Percentiles rank a stretch among this genome's conserved stretches.
Evolutionary conservation across 2,888 invertebrate species (phyloP).

Genomic region (Mythimna ferrago): DNA sequence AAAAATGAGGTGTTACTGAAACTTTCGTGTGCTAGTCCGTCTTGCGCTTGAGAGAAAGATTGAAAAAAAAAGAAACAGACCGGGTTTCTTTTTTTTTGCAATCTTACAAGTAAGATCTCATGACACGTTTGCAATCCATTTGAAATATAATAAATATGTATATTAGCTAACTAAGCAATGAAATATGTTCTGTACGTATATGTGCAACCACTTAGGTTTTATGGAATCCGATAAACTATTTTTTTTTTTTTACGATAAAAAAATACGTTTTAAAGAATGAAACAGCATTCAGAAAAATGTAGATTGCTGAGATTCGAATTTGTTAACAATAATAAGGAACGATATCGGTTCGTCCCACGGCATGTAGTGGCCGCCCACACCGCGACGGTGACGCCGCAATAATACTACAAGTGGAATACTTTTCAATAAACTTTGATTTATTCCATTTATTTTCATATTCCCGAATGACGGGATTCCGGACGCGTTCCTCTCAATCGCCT

Average conservation of each 20-base stretch:
- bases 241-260: neutral
- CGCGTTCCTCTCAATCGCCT: conserved; percentile 10
- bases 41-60: no score
- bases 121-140: neutral
- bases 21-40: no score
- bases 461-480: conserved; percentile 54
- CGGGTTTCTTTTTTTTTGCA: neutral
- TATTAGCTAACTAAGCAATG: neutral
- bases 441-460: conserved; percentile 75
- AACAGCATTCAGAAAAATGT: conserved; percentile 33
- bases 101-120: neutral
- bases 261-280: conserved; percentile 12
- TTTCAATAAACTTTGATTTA: conserved; percentile 79
- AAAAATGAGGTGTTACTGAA: no score
- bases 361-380: conserved; percentile 77
- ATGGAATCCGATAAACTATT: neutral
- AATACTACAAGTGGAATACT: conserved; percentile 77
- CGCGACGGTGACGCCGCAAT: conserved; percentile 77
- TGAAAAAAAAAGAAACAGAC: no score
- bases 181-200: neutral
- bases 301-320: conserved; percentile 67
- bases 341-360: conserved; percentile 76
- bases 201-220: neutral
- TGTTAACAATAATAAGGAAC: conserved; percentile 75
- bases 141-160: neutral